Evolutionary conservation across 2,888 invertebrate species (phyloP), one percentile per base, ranked within the genome.

Genomic region (Phyllotreta cruciferae): DNA sequence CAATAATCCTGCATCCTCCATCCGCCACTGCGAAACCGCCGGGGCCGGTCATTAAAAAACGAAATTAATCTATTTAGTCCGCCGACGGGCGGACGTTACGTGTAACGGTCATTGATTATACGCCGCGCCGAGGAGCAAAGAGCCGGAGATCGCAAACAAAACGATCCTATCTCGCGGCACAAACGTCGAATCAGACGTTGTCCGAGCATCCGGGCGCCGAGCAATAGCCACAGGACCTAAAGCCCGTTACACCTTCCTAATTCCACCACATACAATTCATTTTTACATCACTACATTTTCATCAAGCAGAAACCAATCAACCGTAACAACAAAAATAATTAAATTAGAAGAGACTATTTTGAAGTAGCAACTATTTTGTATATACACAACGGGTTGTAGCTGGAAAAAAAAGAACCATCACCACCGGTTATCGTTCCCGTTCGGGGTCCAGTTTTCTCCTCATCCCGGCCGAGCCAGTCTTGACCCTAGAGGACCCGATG

Each of bases 91-190:
- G 10, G n/a, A 47, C 47, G 47, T 47, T 47, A 47, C 47, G 73
- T 71, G 74, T 75, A 76, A 76, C 77, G 77, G 76, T 77, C 77
- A 75, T 75, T 73, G 76, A 76, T 77, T 74, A 77, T 74, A 74
- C 66, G 69, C 66, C 67, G 67, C 67, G 70, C 69, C 64, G 68
- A 56, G 47, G 11, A 44, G 11, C 9, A 10, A 14, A 44, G 44
- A 47, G 14, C 47, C 9, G 47, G 24, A 24, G 24, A 24, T 34
- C 47, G 14, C 47, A 14, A 47, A 47, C 47, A 47, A 47, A 47
- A 14, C 47, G 47, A 47, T 47, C 47, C 24, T 47, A 47, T 47
- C 47, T 47, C 14, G 10, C 10, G 44, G 44, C 44, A 44, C 11
- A 7, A n/a, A 44, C 44, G 14, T 47, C 14, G 14, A 34, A 47